Percentiles rank a stretch among this genome's conserved stretches.
Conservation (phyloP, 2,888 invertebrate species). For the Drosophila paranaensis region DNA sequence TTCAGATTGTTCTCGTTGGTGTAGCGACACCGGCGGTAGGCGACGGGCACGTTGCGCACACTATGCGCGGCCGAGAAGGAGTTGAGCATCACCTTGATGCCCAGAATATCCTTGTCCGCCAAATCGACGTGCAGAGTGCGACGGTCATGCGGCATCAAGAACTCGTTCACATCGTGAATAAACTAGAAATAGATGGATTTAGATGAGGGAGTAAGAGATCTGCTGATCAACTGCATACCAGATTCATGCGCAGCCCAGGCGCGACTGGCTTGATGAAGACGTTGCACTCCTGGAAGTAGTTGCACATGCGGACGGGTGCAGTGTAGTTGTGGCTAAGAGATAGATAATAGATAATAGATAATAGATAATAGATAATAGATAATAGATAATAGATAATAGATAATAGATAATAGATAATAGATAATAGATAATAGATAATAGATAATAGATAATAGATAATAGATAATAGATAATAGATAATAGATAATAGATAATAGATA, state of each 20-base stretch:
- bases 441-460: background rate
- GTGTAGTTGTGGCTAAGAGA: background rate
- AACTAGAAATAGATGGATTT: slow-evolving; percentile 51
- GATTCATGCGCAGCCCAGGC: background rate
- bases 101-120: slow-evolving; percentile 38
- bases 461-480: background rate
- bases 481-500: background rate
- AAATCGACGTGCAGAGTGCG: slow-evolving; percentile 54
- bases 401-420: background rate
- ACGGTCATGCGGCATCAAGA: slow-evolving; percentile 70
- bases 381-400: background rate
- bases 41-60: slow-evolving; percentile 76
- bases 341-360: background rate
- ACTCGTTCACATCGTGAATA: slow-evolving; percentile 76
- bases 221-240: background rate
- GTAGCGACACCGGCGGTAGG: slow-evolving; percentile 82
- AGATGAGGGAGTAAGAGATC: background rate
- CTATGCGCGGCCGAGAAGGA: slow-evolving; percentile 70
- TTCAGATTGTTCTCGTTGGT: slow-evolving; percentile 76
- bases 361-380: background rate
- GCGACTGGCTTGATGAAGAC: background rate
- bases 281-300: background rate
- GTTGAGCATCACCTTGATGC: slow-evolving; percentile 62
- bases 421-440: background rate
- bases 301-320: background rate